phyloP scores from a whole-genome alignment of 1,140 invertebrate species.

The Helicoverpa zea region DNA sequence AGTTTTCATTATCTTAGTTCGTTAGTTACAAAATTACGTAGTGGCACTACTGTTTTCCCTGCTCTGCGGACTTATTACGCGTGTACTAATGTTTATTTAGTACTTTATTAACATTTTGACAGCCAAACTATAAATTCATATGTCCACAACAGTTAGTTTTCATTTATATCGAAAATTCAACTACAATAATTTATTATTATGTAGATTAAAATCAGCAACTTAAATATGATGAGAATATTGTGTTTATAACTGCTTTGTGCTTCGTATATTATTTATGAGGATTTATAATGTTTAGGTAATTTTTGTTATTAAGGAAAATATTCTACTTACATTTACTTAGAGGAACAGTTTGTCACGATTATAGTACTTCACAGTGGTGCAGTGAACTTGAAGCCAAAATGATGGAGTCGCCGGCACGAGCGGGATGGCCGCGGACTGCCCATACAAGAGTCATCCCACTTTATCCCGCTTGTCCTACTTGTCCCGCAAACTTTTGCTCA shows the following conservation, averaged over 20 bases:
- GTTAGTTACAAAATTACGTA: no score
- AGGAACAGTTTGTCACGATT: neutral
- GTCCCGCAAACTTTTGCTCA: conserved; percentile 42
- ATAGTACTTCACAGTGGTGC: neutral
- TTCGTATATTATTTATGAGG: neutral
- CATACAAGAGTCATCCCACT: neutral
- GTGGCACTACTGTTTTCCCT: neutral
- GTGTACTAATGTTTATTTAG: conserved; percentile 21
- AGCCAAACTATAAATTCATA: neutral
- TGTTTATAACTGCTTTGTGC: neutral
- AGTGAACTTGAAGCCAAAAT: neutral
- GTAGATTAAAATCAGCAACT: neutral
- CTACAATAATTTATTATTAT: conserved; percentile 1
- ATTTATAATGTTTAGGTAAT: no score
- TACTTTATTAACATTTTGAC: conserved; percentile 14
- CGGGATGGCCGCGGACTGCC: neutral
- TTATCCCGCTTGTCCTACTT: conserved; percentile 20
- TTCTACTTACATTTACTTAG: neutral
- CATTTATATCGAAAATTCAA: conserved; percentile 26
- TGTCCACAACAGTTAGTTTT: conserved; percentile 8
- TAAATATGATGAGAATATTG: neutral
- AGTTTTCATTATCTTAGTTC: no score
- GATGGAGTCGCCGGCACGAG: neutral
- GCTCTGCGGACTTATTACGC: neutral
- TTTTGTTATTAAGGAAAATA: no score